phyloP scores from a whole-genome alignment of 2,888 invertebrate species.

The Protodeltote pygarga region DNA sequence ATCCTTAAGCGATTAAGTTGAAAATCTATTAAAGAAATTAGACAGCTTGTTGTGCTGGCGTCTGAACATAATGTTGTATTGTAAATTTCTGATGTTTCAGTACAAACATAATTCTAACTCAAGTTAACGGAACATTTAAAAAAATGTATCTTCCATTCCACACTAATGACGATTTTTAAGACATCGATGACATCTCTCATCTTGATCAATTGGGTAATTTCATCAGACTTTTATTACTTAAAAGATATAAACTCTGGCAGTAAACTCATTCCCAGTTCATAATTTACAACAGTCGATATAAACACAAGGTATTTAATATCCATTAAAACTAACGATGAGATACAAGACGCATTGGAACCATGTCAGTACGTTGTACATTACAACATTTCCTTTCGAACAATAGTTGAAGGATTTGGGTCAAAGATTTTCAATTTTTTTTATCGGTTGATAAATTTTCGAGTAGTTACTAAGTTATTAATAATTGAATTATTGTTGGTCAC shows the following conservation, averaged over 20 bases:
- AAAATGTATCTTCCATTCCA: too few relatives aligned
- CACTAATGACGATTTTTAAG: too few relatives aligned
- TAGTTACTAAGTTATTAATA: constrained; percentile 2
- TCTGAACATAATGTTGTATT: too few relatives aligned
- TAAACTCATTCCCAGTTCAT: constrained; percentile 10
- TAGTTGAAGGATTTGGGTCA: constrained; percentile 48
- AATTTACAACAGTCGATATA: constrained; percentile 18
- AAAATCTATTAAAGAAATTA: too few relatives aligned
- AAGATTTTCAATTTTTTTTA: constrained; percentile 25
- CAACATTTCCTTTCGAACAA: constrained; percentile 56
- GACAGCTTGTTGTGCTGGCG: too few relatives aligned
- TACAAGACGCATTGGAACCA: constrained; percentile 36
- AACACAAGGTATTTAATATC: constrained; percentile 35
- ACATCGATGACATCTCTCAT: not conserved
- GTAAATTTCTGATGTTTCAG: too few relatives aligned
- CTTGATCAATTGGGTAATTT: not conserved
- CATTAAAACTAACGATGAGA: constrained; percentile 43
- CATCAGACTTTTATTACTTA: not conserved
- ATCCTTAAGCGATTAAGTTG: too few relatives aligned
- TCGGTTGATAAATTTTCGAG: not conserved
- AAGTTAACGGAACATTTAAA: too few relatives aligned
- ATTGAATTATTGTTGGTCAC: constrained; percentile 12
- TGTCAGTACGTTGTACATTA: constrained; percentile 54
- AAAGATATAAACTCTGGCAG: not conserved
- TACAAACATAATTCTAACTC: too few relatives aligned